Percentiles rank a stretch among this genome's conserved stretches.
Conservation (phyloP, 1,140 invertebrate genomes). For the Anoplolepis gracilipes region DNA sequence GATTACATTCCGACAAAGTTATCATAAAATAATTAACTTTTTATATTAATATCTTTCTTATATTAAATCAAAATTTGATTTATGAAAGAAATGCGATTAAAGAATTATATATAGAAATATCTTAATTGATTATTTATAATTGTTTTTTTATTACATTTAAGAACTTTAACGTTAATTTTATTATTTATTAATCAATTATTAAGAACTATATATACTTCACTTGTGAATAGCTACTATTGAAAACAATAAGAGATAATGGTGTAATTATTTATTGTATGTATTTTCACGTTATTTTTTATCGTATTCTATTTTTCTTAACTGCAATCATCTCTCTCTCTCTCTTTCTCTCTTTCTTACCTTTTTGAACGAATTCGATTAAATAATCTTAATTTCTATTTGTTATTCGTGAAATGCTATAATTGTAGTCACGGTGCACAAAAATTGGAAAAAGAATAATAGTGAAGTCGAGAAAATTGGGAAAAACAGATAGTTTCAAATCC, state of each 20-base stretch:
- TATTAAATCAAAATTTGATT: not conserved
- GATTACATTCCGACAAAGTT: not conserved
- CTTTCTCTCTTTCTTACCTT: not conserved
- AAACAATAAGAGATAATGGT: too few relatives aligned
- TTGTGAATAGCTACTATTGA: too few relatives aligned
- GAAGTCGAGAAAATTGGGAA: not conserved
- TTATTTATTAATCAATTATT: too few relatives aligned
- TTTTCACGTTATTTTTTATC: not conserved
- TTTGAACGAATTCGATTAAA: constrained; percentile 12
- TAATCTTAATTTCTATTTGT: not conserved
- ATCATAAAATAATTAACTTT: not conserved
- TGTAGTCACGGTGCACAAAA: not conserved
- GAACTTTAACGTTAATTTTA: too few relatives aligned
- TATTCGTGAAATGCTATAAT: constrained; percentile 1
- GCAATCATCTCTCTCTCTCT: not conserved
- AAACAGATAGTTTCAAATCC: not conserved
- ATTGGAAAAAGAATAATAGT: not conserved
- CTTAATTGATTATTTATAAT: too few relatives aligned
- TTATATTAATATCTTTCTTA: not conserved
- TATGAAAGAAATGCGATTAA: not conserved
- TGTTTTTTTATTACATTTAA: not conserved
- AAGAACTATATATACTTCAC: too few relatives aligned
- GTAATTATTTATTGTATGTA: not conserved
- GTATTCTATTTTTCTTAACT: not conserved
- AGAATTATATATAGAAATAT: not conserved